Evolutionary conservation across 2,888 invertebrate genomes (phyloP).

Genomic region (Hanleya hanleyi): DNA sequence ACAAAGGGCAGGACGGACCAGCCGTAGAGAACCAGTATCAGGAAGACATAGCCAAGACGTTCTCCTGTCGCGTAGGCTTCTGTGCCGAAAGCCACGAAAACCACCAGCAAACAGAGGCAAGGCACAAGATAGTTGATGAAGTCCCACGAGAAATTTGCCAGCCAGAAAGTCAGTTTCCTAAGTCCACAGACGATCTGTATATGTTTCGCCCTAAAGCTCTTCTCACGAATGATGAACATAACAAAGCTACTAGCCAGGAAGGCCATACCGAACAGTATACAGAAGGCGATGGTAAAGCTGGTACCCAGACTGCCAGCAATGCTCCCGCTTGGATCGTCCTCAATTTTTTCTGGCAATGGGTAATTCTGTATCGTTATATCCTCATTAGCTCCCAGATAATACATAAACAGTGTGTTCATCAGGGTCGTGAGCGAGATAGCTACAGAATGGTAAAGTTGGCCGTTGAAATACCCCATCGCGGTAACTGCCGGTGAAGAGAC

Average conservation of each 20-base stretch:
- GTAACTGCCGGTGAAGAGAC: constrained; percentile 3
- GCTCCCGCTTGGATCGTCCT: not conserved
- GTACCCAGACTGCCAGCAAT: constrained; percentile 25
- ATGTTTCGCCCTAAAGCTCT: constrained; percentile 59
- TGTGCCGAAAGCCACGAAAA: constrained; percentile 81
- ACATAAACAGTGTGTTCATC: constrained; percentile 49
- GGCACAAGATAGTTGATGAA: constrained; percentile 79
- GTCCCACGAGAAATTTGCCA: constrained; percentile 81
- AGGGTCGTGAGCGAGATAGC: constrained; percentile 78
- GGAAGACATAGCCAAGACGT: constrained; percentile 74
- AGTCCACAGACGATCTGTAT: constrained; percentile 68
- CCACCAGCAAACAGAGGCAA: constrained; percentile 77
- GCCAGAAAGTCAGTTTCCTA: constrained; percentile 78
- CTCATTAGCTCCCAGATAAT: constrained; percentile 13
- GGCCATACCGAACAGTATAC: constrained; percentile 65
- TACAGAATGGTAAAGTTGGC: constrained; percentile 84
- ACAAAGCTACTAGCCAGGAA: constrained; percentile 66
- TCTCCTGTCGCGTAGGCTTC: constrained; percentile 76
- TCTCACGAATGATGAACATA: constrained; percentile 64
- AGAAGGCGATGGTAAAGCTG: constrained; percentile 54
- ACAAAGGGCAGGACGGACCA: constrained; percentile 83
- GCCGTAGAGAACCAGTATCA: constrained; percentile 82
- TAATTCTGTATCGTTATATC: constrained; percentile 36
- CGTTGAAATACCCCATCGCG: constrained; percentile 82
- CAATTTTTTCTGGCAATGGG: constrained; percentile 42